Evolutionary conservation across 2,888 invertebrate genomes (phyloP).

Genomic region (Alloscopus bannaensis): DNA sequence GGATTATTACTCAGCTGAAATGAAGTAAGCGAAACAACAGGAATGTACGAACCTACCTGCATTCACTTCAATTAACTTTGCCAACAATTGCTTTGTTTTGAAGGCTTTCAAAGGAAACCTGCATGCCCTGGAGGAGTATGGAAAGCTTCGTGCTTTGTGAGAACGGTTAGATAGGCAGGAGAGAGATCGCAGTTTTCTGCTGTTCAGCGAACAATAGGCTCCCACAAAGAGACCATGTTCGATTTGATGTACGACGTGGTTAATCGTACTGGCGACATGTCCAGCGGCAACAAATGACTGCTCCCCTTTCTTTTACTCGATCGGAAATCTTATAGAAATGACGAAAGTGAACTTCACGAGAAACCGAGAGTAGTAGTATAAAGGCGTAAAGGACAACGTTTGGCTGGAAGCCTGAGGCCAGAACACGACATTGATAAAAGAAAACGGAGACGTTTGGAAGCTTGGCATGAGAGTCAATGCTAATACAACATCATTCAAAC

Average conservation of each 20-base stretch:
- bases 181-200: background rate
- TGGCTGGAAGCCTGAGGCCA: too few species aligned
- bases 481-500: too few species aligned
- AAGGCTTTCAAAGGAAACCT: too few species aligned
- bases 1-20: too few species aligned
- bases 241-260: slow-evolving; percentile 11
- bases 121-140: background rate
- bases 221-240: background rate
- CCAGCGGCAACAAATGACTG: slow-evolving; percentile 34
- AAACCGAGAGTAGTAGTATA: background rate
- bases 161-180: background rate
- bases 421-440: too few species aligned
- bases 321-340: background rate
- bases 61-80: slow-evolving; percentile 2
- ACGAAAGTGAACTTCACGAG: background rate
- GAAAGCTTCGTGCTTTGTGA: background rate
- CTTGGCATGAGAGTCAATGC: too few species aligned
- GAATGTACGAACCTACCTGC: too few species aligned
- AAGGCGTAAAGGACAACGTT: too few species aligned
- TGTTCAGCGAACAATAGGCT: background rate
- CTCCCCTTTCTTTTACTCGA: background rate
- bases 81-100: too few species aligned
- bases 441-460: too few species aligned
- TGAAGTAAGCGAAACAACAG: too few species aligned
- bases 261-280: slow-evolving; percentile 31